Conservation (phyloP, 2,797 vertebrate genomes). For the Ataeniobius toweri region DNA sequence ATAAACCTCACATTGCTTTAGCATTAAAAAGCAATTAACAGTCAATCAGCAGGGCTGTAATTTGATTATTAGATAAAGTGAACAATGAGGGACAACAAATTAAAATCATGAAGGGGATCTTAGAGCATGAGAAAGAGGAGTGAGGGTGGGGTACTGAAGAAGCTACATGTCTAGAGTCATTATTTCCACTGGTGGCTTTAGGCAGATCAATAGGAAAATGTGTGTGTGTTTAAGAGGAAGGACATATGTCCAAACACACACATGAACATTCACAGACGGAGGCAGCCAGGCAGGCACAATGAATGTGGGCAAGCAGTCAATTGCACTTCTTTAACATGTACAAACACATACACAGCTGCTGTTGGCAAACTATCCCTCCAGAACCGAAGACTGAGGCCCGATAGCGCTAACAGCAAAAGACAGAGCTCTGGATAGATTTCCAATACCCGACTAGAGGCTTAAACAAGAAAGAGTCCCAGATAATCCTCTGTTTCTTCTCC, state of each 20-base stretch:
- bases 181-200: conserved; percentile 59
- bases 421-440: conserved; percentile 75
- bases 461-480: conserved; percentile 69
- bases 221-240: conserved; percentile 22
- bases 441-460: conserved; percentile 71
- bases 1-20: neutral
- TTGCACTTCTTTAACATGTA: conserved; percentile 33
- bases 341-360: conserved; percentile 32
- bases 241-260: conserved; percentile 34
- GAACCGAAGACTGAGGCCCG: conserved; percentile 64
- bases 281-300: conserved; percentile 51
- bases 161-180: conserved; percentile 57
- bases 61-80: conserved; percentile 25
- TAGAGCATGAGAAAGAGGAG: neutral
- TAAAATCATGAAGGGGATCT: neutral
- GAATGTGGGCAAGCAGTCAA: conserved; percentile 46
- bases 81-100: conserved; percentile 1
- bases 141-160: conserved; percentile 16
- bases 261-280: conserved; percentile 31
- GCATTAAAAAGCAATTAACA: neutral
- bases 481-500: conserved; percentile 62
- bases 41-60: neutral
- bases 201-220: conserved; percentile 55
- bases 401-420: conserved; percentile 63
- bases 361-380: conserved; percentile 51